Base-by-base conservation (phyloP, 2,113 vertebrate genomes). In the Phodopus roborovskii region DNA sequence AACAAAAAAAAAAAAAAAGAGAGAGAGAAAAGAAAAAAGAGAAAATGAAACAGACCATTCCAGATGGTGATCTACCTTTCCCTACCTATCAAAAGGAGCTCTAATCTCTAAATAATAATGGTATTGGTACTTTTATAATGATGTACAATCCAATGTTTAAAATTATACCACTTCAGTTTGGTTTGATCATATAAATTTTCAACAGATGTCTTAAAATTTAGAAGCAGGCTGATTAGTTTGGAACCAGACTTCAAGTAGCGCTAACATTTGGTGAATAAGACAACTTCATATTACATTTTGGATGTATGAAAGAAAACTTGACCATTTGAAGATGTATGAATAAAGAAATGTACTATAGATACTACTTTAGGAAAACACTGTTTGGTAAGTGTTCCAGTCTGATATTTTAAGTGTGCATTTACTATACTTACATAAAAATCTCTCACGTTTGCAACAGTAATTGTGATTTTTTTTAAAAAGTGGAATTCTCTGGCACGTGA, bases 61-160 rank as follows among this genome's bases (percentile, higher is more conserved):
- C 99, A 99, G 94, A 98, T 98, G 98, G 98, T 96, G 97, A 97
- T 95, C 93, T 97, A 97, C 98, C 97, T 98, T 77, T 97, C 98
- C 98, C 98, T 98, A 97, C 28, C 98, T 97, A 92, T 99, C 99
- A 98, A 99, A 99, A 99, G 98, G 99, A 99, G 99, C 99, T 99
- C 98, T 98, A 98, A 98, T 98, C 98, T 98, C 98, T 98, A 84
- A 98, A 78, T 94, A 96, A 90, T 89, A 94, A 96, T 97, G 96
- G 58, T 97, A 94, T 81, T 92, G 93, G 81, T 96, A 96, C 19
- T 68, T 97, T 97, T 97, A 95, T 92, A 95, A 88, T 97, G 91
- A 97, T 98, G 97, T 98, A 71, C 90, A 98, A 97, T 95, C 97
- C 97, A 97, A 66, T 97, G 94, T 97, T 98, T 93, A 94, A 91